A percentile compares a stretch with the other conserved stretches of the same genome.
Evolutionary conservation across 2,113 vertebrate species (phyloP).

Genomic region (Ptyas mucosa): DNA sequence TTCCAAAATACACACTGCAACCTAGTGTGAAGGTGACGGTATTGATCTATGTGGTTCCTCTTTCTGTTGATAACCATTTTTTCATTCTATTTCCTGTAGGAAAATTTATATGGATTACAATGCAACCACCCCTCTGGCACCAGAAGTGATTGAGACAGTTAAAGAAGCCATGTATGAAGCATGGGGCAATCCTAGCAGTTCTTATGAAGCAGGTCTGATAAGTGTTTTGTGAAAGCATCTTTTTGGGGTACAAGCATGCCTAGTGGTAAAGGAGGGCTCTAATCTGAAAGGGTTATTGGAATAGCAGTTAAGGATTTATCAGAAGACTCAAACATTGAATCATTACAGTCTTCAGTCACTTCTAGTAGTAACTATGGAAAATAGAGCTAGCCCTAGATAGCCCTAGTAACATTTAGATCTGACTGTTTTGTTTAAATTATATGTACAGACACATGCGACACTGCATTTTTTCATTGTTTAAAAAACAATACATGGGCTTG

Average conservation of each 20-base stretch:
- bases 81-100: neutral
- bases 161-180: slow-evolving; percentile 79
- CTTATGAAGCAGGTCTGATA: slow-evolving; percentile 78
- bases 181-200: slow-evolving; percentile 96
- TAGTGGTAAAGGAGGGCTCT: neutral
- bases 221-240: neutral
- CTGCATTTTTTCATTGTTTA: neutral
- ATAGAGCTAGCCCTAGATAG: neutral
- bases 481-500: neutral
- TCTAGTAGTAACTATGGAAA: neutral
- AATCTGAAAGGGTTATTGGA: neutral
- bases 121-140: slow-evolving; percentile 86
- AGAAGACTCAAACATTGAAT: neutral
- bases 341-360: neutral
- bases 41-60: neutral
- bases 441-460: neutral
- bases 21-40: neutral
- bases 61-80: neutral
- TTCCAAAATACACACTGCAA: neutral
- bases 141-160: slow-evolving; percentile 74
- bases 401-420: neutral
- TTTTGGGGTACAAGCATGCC: neutral
- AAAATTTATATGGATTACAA: slow-evolving; percentile 94
- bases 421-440: neutral
- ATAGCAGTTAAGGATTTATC: neutral